Evolutionary conservation across 2,888 invertebrate genomes (phyloP).

Genomic region (Idaea aversata): DNA sequence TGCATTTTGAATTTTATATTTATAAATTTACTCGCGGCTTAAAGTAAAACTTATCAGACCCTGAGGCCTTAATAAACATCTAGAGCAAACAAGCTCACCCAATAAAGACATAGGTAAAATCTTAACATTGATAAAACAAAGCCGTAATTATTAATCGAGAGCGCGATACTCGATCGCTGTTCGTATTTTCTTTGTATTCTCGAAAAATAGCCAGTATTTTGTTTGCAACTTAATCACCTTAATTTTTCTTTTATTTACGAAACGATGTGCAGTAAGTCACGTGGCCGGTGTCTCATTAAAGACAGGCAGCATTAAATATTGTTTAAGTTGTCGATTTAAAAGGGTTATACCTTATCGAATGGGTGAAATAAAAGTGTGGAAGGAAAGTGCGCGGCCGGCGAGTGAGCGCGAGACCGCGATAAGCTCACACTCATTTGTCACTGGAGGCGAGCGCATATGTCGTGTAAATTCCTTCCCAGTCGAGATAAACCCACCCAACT

Average conservation of each 20-base stretch:
- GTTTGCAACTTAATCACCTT: slow-evolving; percentile 48
- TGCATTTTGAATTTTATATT: background rate
- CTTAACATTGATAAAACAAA: slow-evolving; percentile 56
- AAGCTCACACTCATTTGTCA: slow-evolving; percentile 75
- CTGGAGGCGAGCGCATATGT: slow-evolving; percentile 59
- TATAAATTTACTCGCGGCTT: background rate
- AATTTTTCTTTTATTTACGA: slow-evolving; percentile 40
- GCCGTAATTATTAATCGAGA: slow-evolving; percentile 62
- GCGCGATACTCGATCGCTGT: slow-evolving; percentile 51
- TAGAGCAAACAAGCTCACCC: slow-evolving; percentile 47
- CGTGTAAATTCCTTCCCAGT: slow-evolving; percentile 70
- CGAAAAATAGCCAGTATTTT: slow-evolving; percentile 39
- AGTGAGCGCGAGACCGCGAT: slow-evolving; percentile 53
- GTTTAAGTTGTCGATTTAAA: slow-evolving; percentile 33
- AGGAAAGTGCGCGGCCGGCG: slow-evolving; percentile 47
- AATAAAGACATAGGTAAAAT: slow-evolving; percentile 66
- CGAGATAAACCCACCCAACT: slow-evolving; percentile 67
- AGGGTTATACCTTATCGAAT: slow-evolving; percentile 37
- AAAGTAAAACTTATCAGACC: slow-evolving; percentile 18
- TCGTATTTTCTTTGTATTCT: slow-evolving; percentile 42
- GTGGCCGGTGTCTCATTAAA: slow-evolving; percentile 56
- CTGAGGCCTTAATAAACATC: background rate
- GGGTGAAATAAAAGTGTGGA: slow-evolving; percentile 43
- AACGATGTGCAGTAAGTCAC: slow-evolving; percentile 42
- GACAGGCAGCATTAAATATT: slow-evolving; percentile 39